Conservation (phyloP, 1,140 invertebrate species). For the Philaenus spumarius region DNA sequence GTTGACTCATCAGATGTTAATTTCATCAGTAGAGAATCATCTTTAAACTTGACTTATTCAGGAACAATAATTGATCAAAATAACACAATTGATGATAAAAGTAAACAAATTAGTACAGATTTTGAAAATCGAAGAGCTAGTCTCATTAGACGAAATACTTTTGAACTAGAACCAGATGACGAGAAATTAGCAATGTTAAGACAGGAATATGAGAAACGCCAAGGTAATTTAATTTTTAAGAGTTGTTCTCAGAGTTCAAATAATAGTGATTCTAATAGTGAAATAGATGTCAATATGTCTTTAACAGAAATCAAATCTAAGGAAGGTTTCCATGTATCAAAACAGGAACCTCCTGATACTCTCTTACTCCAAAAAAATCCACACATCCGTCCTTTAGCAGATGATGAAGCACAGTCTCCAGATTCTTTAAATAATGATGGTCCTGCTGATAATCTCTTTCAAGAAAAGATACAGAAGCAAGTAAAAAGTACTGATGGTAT, state of each 20-base stretch:
- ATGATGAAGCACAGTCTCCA: conserved; percentile 33
- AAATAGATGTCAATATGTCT: not conserved
- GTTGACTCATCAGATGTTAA: too few relatives aligned
- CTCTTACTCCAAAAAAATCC: conserved; percentile 27
- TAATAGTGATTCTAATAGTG: not conserved
- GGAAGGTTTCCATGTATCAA: not conserved
- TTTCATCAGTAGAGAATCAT: too few relatives aligned
- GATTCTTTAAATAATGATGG: conserved; percentile 32
- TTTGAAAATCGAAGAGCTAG: conserved; percentile 29
- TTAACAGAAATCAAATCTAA: not conserved
- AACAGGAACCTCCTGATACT: not conserved
- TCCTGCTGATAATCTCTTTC: conserved; percentile 16
- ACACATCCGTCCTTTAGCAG: conserved; percentile 16
- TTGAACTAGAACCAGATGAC: conserved; percentile 43
- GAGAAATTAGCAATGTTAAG: conserved; percentile 41
- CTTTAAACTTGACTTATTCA: too few relatives aligned
- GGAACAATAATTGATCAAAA: too few relatives aligned
- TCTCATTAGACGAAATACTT: conserved; percentile 46
- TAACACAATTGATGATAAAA: not conserved
- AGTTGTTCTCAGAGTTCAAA: conserved; percentile 8
- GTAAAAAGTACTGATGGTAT: too few relatives aligned
- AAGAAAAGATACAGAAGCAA: not conserved
- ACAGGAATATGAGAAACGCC: conserved; percentile 51
- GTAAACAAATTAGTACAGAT: conserved; percentile 18
- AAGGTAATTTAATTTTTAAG: conserved; percentile 47